These are phyloP conservation scores for Porphyrio hochstetteri DNA, from an alignment of 2,113 vertebrate species.

Conservation along the genomic window DNA sequence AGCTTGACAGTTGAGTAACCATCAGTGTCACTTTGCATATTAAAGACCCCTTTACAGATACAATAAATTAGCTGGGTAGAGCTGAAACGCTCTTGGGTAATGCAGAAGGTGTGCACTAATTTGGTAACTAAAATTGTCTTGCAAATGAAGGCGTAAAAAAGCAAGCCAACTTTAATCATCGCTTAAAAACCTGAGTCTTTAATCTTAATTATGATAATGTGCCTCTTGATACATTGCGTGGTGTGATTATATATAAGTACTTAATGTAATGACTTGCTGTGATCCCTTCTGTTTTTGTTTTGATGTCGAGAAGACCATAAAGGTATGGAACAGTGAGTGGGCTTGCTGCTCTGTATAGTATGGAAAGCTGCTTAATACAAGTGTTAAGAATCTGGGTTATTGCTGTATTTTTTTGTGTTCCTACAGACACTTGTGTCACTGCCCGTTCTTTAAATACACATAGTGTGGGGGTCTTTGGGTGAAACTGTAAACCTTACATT, in stretches of 20 bases:
- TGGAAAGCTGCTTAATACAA: neutral
- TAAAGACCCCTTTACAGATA: neutral
- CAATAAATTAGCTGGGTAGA: neutral
- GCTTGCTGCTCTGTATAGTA: neutral
- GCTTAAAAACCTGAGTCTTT: neutral
- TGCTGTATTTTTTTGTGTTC: neutral
- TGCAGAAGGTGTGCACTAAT: neutral
- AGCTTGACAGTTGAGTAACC: neutral
- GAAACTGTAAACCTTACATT: neutral
- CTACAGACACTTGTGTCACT: neutral
- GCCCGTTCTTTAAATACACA: fast-evolving
- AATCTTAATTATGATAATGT: slow-evolving; percentile 11
- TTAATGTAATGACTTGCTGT: neutral
- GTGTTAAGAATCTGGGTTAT: neutral
- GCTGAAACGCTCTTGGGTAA: slow-evolving; percentile 34
- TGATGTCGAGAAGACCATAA: neutral
- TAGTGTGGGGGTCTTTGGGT: neutral
- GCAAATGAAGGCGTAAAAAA: slow-evolving; percentile 51
- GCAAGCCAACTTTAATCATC: slow-evolving; percentile 37
- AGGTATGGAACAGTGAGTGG: neutral
- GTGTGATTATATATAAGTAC: neutral
- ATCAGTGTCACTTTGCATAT: neutral
- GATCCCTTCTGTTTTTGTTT: neutral
- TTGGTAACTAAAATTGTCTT: slow-evolving; percentile 28
- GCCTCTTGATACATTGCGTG: neutral